Conservation (phyloP, 1,140 invertebrate genomes). For the Drosophila subobscura region DNA sequence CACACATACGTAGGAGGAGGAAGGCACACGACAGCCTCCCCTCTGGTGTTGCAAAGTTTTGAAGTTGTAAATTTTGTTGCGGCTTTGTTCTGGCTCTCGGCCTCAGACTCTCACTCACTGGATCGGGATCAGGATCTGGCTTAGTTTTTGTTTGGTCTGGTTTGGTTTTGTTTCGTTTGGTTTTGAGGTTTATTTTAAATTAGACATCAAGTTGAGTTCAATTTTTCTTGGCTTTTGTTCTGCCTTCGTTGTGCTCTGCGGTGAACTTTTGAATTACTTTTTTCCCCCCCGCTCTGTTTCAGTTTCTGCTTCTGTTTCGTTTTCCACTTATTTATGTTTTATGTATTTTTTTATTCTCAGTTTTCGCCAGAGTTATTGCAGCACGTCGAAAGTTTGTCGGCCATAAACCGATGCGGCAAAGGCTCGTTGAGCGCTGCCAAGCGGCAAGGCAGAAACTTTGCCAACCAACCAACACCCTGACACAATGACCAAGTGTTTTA, state of each 20-base stretch:
- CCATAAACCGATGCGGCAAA: conserved; percentile 33
- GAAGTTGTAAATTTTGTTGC: conserved; percentile 76
- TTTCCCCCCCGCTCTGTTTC: neutral
- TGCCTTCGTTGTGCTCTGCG: conserved; percentile 60
- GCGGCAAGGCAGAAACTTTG: conserved; percentile 36
- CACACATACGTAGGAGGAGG: neutral
- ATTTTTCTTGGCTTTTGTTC: conserved; percentile 63
- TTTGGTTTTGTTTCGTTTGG: conserved; percentile 27
- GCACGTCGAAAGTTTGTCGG: conserved; percentile 32
- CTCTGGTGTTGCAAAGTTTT: conserved; percentile 41
- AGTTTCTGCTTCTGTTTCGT: conserved; percentile 47
- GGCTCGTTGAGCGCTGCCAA: conserved; percentile 20
- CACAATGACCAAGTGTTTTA: conserved; percentile 29
- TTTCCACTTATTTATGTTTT: conserved; percentile 14
- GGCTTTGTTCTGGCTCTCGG: conserved; percentile 59
- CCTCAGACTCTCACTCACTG: conserved; percentile 19
- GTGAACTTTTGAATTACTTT: conserved; percentile 73
- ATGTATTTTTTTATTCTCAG: conserved; percentile 20
- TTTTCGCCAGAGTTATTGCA: neutral
- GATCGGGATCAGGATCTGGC: conserved; percentile 37
- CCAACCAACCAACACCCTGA: neutral
- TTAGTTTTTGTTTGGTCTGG: conserved; percentile 24
- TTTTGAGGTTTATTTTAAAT: conserved; percentile 72
- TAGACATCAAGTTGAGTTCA: conserved; percentile 70
- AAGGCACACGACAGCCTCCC: neutral